Evolutionary conservation across 2,888 invertebrate genomes (phyloP).

Genomic region (Cheilosia vernalis): DNA sequence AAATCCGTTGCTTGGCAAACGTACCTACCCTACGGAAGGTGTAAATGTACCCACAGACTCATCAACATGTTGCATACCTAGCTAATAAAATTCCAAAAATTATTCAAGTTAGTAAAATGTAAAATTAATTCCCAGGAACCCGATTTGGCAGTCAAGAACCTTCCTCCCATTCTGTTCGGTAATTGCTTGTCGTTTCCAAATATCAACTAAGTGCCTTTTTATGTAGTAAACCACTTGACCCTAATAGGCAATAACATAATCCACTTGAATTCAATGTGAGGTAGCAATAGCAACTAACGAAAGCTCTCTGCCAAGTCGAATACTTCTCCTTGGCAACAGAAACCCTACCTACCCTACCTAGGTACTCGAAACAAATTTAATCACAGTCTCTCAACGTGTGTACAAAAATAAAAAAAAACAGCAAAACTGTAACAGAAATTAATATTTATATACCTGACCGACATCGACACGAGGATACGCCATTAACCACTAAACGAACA

Average conservation of each 20-base stretch:
- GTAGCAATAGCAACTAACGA: slow-evolving; percentile 14
- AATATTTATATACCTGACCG: neutral
- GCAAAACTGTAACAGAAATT: slow-evolving; percentile 9
- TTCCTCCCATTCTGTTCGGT: neutral
- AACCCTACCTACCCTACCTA: neutral
- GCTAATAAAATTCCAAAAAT: too few species aligned
- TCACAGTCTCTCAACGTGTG: neutral
- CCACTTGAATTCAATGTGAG: slow-evolving; percentile 46
- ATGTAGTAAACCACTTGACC: slow-evolving; percentile 56
- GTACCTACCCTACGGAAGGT: too few species aligned
- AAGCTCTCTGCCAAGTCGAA: slow-evolving; percentile 10
- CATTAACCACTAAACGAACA: slow-evolving; percentile 26
- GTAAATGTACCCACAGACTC: too few species aligned
- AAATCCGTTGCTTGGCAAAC: too few species aligned
- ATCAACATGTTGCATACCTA: too few species aligned
- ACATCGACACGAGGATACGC: neutral
- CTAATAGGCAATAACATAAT: slow-evolving; percentile 53
- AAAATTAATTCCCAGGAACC: too few species aligned
- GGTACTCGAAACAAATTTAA: neutral
- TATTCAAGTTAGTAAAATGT: too few species aligned
- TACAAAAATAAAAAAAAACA: too few species aligned
- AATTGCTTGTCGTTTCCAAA: slow-evolving; percentile 13
- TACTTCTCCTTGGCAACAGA: neutral
- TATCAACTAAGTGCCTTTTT: slow-evolving; percentile 51
- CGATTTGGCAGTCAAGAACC: neutral